Conservation (phyloP, 2,888 invertebrate species). For the Torymus aiolomorphi region DNA sequence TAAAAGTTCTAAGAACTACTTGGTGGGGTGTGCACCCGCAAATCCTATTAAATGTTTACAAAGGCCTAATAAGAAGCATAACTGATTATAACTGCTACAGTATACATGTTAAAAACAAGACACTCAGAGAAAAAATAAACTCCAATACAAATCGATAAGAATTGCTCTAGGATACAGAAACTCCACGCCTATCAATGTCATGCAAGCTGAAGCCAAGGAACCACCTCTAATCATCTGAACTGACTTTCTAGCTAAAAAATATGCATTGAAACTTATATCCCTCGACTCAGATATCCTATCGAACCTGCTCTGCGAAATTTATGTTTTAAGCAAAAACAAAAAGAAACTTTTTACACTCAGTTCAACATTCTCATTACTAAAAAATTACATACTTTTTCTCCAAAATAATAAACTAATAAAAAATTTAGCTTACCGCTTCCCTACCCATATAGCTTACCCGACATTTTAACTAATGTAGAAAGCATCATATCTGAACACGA, state of each 20-base stretch:
- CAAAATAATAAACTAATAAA: background rate
- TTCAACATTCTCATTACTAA: too few relatives aligned
- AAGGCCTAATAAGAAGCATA: background rate
- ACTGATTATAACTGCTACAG: background rate
- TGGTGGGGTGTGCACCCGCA: slow-evolving; percentile 3
- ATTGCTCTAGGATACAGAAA: background rate
- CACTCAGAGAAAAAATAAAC: background rate
- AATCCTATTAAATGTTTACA: background rate
- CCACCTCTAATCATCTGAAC: background rate
- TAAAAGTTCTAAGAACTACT: background rate
- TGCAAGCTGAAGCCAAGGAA: too few relatives aligned
- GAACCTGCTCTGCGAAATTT: background rate
- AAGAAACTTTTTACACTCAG: too few relatives aligned
- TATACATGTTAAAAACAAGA: background rate
- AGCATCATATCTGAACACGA: too few relatives aligned
- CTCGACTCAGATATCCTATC: background rate
- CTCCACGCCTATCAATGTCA: too few relatives aligned
- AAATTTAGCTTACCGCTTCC: background rate
- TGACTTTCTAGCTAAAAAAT: background rate
- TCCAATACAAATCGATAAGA: background rate
- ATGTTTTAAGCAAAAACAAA: too few relatives aligned
- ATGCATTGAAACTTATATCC: background rate
- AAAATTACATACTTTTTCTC: background rate
- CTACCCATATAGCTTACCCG: background rate
- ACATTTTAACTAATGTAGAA: background rate